Conservation (phyloP, 1,140 invertebrate genomes). For the Pseudachorutes palmiensis region DNA sequence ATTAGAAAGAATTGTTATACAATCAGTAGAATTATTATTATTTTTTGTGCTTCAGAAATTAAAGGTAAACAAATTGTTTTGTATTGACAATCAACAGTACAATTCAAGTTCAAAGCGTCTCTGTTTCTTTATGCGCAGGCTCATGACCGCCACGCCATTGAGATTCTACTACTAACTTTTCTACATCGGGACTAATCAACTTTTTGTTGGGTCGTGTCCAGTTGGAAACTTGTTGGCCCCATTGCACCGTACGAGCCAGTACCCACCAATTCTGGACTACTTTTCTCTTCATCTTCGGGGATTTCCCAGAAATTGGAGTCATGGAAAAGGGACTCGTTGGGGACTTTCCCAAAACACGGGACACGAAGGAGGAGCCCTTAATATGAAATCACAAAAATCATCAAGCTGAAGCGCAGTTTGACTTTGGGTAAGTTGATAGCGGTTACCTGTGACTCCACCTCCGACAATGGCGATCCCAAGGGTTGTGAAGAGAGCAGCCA, state of each 20-base stretch:
- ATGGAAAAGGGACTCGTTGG: slow-evolving; percentile 46
- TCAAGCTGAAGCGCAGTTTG: neutral
- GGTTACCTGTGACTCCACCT: slow-evolving; percentile 70
- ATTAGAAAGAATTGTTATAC: no score
- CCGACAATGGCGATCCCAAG: slow-evolving; percentile 60
- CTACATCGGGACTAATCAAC: no score
- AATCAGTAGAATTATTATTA: no score
- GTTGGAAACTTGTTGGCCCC: no score
- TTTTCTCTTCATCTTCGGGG: slow-evolving; percentile 33
- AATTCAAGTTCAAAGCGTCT: no score
- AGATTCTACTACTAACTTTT: no score
- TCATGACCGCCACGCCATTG: no score
- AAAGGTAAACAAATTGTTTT: slow-evolving; percentile 1
- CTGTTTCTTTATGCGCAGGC: no score
- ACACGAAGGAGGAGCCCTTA: slow-evolving; percentile 44
- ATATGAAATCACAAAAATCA: neutral
- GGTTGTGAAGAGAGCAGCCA: slow-evolving; percentile 62
- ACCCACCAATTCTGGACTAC: no score
- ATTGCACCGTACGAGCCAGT: no score
- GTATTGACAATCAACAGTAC: slow-evolving; percentile 9
- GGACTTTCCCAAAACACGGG: slow-evolving; percentile 43
- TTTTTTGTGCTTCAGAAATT: neutral
- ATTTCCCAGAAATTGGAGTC: slow-evolving; percentile 47
- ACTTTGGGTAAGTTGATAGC: slow-evolving; percentile 10
- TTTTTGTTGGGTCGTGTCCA: no score